These are phyloP conservation scores for Squalus acanthias DNA, from an alignment of 2,797 vertebrate genomes.

Conservation along the genomic window DNA sequence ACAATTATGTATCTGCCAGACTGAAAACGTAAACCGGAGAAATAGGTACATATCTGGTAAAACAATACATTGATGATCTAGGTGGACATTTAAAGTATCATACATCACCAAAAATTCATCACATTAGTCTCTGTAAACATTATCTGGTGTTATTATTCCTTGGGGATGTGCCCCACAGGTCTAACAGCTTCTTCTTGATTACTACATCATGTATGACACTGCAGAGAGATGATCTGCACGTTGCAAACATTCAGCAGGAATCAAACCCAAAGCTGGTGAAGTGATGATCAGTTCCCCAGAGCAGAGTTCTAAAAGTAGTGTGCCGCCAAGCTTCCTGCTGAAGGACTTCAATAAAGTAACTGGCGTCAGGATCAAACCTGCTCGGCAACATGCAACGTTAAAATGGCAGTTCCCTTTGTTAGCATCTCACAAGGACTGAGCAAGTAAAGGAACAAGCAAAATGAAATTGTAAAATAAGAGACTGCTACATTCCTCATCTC, in stretches of 20 bases:
- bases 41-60: not conserved
- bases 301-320: not conserved
- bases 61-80: not conserved
- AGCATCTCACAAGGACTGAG: not conserved
- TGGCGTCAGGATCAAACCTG: not conserved
- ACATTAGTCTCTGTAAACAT: not conserved
- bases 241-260: not conserved
- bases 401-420: not conserved
- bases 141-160: not conserved
- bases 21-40: too few species aligned
- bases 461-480: not conserved
- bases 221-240: not conserved
- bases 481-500: not conserved
- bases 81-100: not conserved
- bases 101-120: not conserved
- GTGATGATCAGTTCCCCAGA: not conserved
- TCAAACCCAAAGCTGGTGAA: not conserved
- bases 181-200: not conserved
- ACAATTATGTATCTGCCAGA: not conserved
- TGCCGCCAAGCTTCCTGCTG: not conserved
- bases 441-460: not conserved
- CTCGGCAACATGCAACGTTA: not conserved
- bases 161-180: not conserved
- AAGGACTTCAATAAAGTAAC: not conserved
- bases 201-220: not conserved